Conservation (phyloP, 2,888 invertebrate species). For the Zootermopsis nevadensis region DNA sequence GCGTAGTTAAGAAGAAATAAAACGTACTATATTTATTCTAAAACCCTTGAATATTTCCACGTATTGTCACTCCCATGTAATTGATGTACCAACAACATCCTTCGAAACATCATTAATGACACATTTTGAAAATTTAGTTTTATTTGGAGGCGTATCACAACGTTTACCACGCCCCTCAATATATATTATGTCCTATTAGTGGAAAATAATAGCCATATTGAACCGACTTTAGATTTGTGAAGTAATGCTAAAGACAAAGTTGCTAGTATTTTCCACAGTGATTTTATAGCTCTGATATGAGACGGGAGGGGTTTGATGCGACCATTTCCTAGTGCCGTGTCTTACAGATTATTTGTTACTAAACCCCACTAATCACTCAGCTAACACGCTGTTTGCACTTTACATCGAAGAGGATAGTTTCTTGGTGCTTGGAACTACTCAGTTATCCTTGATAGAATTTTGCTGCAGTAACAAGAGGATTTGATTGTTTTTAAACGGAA, state of each 20-base stretch:
- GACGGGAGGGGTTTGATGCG: background rate
- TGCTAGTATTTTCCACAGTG: constrained; percentile 15
- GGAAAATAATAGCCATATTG: constrained; percentile 19
- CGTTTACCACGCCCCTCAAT: background rate
- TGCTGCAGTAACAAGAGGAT: too few relatives aligned
- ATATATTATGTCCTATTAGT: background rate
- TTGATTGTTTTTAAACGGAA: too few relatives aligned
- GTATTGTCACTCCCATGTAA: background rate
- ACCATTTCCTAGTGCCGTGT: background rate
- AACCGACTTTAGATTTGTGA: constrained; percentile 3
- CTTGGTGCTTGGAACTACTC: background rate
- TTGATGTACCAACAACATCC: background rate
- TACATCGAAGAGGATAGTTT: background rate
- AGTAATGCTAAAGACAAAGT: constrained; percentile 25
- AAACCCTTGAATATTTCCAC: too few relatives aligned
- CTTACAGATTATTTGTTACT: background rate
- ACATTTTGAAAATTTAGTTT: background rate
- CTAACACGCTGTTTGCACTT: background rate
- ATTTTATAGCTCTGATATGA: constrained; percentile 35
- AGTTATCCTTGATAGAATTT: background rate
- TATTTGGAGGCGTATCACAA: too few relatives aligned
- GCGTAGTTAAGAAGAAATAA: too few relatives aligned
- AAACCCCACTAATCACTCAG: too few relatives aligned
- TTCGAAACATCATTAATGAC: background rate
- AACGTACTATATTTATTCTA: too few relatives aligned